Evolutionary conservation across 2,113 vertebrate species (phyloP).

Genomic region (Mugil cephalus): DNA sequence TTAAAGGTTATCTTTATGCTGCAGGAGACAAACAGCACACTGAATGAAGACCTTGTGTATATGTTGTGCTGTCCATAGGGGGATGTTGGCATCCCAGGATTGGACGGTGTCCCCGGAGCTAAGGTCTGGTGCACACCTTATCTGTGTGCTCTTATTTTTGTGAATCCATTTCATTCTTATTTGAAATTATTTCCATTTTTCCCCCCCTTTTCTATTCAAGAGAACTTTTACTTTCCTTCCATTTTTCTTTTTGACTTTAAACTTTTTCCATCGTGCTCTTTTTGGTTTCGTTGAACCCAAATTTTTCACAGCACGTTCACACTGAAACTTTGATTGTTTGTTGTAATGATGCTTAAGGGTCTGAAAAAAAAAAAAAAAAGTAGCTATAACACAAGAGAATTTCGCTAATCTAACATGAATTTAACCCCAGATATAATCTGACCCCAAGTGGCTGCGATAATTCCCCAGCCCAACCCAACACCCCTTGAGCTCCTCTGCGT

Average conservation of each 20-base stretch:
- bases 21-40: constrained; percentile 22
- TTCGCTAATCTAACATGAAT: constrained; percentile 69
- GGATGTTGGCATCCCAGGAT: constrained; percentile 90
- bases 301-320: not conserved
- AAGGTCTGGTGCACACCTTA: constrained; percentile 87
- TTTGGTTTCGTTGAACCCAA: not conserved
- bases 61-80: constrained; percentile 86
- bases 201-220: constrained; percentile 1
- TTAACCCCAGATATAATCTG: constrained; percentile 77
- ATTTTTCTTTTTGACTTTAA: not conserved
- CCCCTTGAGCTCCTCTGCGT: constrained; percentile 36
- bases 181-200: not conserved
- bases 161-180: constrained; percentile 18
- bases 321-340: too few species aligned
- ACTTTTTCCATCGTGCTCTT: not conserved
- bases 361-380: too few species aligned
- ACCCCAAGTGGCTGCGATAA: constrained; percentile 51
- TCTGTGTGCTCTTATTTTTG: constrained; percentile 46
- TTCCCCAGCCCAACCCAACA: constrained; percentile 8
- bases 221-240: not conserved
- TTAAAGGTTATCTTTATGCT: constrained; percentile 42
- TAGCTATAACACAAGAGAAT: constrained; percentile 52
- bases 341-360: not conserved
- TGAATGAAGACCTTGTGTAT: constrained; percentile 66
- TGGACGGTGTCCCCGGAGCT: constrained; percentile 88